Base-by-base conservation (phyloP, 1,140 invertebrate species). In the Dendroctonus ponderosae region DNA sequence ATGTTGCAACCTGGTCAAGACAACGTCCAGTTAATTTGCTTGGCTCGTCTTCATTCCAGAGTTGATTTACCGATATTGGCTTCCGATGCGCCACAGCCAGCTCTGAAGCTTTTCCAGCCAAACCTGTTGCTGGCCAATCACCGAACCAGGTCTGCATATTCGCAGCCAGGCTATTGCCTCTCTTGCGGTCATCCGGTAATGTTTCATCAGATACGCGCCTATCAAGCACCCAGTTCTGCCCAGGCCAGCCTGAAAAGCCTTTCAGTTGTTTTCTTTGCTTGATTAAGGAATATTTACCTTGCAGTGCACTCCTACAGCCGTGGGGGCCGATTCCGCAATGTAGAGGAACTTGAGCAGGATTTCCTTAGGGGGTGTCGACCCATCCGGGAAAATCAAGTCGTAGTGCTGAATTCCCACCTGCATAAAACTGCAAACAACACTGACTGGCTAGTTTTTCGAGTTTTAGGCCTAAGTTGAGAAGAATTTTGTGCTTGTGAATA, bases 121-220 rank as follows among this genome's bases (percentile, higher is more conserved):
- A 46, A 86, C 80, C 78, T 94, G 92, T 74, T 94, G 92, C 57
- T 87, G 85, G 4, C 91, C 91, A 72, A 93, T 92, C 7, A 94
- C 86, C 42, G 89, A 92, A 1, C 92, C 92, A 40, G 92, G 91
- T 44, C 92, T 82, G 77, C 91, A 93, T 54, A 93, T 89, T 73
- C 92, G 80, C 56, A 90, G 79, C 92, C 92, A 94, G 5, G 87
- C 91, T 74, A 94, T 93, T n/a, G 86, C 84, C 79, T 94, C 91
- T 61, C 82, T 84, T 3, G 92, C 91, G n/a, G 87, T 87, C 78
- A 93, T 87, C 67, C 80, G 78, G 78, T 88, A 93, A 77, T 94
- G 89, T 74, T 93, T 94, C 82, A 94, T 91, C 59, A 94, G 83
- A 74, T 92, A 93, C 66, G 89, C 89, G 3, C 85, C 90, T 70